Evolutionary conservation across 2,797 vertebrate species (phyloP), one percentile per base, ranked within the genome.

Genomic region (Molothrus ater): DNA sequence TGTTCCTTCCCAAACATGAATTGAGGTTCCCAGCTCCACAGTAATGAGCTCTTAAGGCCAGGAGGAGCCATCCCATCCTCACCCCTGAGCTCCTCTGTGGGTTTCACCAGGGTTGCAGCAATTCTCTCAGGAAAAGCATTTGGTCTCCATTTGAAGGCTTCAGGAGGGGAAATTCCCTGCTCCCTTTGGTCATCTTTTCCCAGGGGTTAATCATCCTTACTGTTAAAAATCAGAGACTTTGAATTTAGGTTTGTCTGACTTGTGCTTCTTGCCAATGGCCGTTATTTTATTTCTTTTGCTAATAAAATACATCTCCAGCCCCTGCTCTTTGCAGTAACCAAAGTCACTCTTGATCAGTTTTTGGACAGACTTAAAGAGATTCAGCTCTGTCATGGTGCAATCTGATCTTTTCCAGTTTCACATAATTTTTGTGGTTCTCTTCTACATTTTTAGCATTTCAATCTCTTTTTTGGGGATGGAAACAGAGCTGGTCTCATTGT

Each of bases 131-230:
- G 43, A 92, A 88, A 86, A 81, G 31, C 75, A 47, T 56, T 89
- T 64, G 18, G 34, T 80, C 85, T 94, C 86, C 47, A 64, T 80
- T 78, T 73, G 68, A 86, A 64, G 40, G 13, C 79, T 86, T 90
- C 42, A 65, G 2, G 47, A 65, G 19, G 32, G 40, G 47, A 75
- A 92, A 95, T 88, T 73, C 66, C 81, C 32, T 79, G 76, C 51
- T 92, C 66, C 45, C 51, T 28, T 45, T 29, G 70, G 66, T 54
- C 29, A 7, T 56, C 90, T 96, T 93, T 88, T 45, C 2, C 69
- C 87, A 64, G 70, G 84, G 66, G 72, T 93, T 95, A 94, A 91
- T 92, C 76, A 97, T 81, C 82, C 87, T 86, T 84, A 50, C 43
- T 69, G 15, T 66, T 88, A 56, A 69, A 92, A 92, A 74, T 17